Conservation (phyloP, 2,888 invertebrate species). For the Acleris laterana region DNA sequence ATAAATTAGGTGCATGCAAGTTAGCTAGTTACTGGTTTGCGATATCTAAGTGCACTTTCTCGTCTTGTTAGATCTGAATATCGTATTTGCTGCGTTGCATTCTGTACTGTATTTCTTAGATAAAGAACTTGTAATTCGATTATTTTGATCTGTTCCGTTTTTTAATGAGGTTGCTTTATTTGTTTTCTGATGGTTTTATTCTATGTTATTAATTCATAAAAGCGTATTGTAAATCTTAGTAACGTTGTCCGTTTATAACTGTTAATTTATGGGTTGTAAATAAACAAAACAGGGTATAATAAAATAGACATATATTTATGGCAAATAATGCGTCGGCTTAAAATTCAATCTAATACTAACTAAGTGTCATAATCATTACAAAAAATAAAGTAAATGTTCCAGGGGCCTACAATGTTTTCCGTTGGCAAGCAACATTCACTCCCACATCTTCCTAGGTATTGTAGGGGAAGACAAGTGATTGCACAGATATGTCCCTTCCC, state of each 20-base stretch:
- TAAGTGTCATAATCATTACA: no score
- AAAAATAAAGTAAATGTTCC: no score
- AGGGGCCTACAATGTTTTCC: neutral
- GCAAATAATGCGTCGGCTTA: neutral
- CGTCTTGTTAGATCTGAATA: slow-evolving; percentile 63
- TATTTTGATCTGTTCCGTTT: neutral
- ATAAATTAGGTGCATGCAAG: slow-evolving; percentile 76
- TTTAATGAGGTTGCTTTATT: slow-evolving; percentile 5
- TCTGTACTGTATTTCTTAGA: slow-evolving; percentile 9
- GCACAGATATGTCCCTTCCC: slow-evolving; percentile 33
- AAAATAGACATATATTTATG: neutral
- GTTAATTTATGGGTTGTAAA: slow-evolving; percentile 4
- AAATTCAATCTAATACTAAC: no score
- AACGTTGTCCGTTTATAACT: neutral
- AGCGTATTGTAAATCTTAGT: slow-evolving; percentile 2
- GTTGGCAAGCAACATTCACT: slow-evolving; percentile 20
- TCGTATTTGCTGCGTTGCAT: slow-evolving; percentile 44
- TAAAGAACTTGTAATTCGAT: neutral
- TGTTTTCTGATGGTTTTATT: slow-evolving; percentile 11
- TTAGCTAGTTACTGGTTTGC: slow-evolving; percentile 66
- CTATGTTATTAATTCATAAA: neutral
- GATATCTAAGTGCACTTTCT: slow-evolving; percentile 55
- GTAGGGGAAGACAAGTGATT: slow-evolving; percentile 37
- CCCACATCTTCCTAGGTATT: slow-evolving; percentile 31
- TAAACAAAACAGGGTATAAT: neutral